Conservation (phyloP, 2,113 vertebrate genomes). For the Hymenochirus boettgeri region DNA sequence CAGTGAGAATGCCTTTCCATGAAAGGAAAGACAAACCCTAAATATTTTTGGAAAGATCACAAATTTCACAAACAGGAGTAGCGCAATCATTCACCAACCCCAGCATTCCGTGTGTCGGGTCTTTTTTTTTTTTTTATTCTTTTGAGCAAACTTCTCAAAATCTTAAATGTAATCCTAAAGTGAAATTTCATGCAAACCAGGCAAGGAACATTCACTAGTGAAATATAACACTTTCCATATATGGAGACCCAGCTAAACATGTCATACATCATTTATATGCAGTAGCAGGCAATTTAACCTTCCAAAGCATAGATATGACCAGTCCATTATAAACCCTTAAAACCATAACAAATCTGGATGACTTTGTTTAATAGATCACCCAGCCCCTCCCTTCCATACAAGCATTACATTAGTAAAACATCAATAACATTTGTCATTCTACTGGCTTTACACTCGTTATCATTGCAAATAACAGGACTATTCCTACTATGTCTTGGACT, state of each 20-base stretch:
- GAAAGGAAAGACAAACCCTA: conserved; percentile 32
- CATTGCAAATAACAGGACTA: too few species aligned
- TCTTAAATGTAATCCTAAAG: conserved; percentile 40
- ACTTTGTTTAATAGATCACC: not conserved
- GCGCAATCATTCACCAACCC: not conserved
- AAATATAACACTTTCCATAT: conserved; percentile 72
- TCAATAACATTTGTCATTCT: too few species aligned
- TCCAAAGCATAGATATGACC: conserved; percentile 60
- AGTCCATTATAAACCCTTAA: conserved; percentile 28
- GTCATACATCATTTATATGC: conserved; percentile 78
- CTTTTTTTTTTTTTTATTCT: too few species aligned
- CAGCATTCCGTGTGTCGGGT: not conserved
- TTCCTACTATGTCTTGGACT: too few species aligned
- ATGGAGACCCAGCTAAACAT: conserved; percentile 79
- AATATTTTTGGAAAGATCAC: not conserved
- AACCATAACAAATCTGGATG: conserved; percentile 3
- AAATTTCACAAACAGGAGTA: not conserved
- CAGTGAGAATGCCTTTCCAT: conserved; percentile 50
- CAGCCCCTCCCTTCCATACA: not conserved
- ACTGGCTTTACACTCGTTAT: too few species aligned
- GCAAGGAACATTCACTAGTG: conserved; percentile 60
- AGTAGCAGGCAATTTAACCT: conserved; percentile 70
- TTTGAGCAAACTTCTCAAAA: not conserved
- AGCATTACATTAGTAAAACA: too few species aligned
- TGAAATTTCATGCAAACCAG: conserved; percentile 61